phyloP scores from a whole-genome alignment of 2,888 invertebrate genomes.

The Antheraea yamamai region DNA sequence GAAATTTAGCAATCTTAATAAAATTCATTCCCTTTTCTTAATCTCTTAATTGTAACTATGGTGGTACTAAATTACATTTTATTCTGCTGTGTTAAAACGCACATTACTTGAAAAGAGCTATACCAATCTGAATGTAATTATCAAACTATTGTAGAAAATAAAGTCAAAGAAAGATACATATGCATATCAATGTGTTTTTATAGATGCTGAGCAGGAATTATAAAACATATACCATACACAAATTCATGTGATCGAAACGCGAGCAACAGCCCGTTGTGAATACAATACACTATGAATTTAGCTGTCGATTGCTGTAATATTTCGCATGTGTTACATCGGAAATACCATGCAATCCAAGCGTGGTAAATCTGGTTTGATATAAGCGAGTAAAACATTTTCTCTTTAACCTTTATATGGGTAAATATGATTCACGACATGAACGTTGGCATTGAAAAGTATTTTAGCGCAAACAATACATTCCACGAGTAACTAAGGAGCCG shows the following conservation, averaged over 20 bases:
- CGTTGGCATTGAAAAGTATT: constrained; percentile 48
- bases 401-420: constrained; percentile 12
- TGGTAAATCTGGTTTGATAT: constrained; percentile 1
- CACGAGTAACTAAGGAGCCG: constrained; percentile 27
- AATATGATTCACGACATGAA: constrained; percentile 33
- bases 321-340: neutral
- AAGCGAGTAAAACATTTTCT: constrained; percentile 4
- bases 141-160: neutral
- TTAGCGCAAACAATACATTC: constrained; percentile 41
- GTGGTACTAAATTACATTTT: too few species aligned
- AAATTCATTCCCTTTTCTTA: too few species aligned
- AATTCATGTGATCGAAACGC: neutral
- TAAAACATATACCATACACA: neutral
- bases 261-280: neutral
- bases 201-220: neutral
- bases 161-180: neutral
- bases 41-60: too few species aligned
- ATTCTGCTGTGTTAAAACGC: neutral
- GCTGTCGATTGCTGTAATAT: neutral
- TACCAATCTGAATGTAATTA: neutral
- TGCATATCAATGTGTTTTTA: neutral
- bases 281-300: neutral
- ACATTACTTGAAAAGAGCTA: neutral
- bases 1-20: too few species aligned
- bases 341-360: neutral